Percentiles rank a stretch among this genome's conserved stretches.
Evolutionary conservation across 2,888 invertebrate species (phyloP).

Genomic region (Acrobasis repandana): DNA sequence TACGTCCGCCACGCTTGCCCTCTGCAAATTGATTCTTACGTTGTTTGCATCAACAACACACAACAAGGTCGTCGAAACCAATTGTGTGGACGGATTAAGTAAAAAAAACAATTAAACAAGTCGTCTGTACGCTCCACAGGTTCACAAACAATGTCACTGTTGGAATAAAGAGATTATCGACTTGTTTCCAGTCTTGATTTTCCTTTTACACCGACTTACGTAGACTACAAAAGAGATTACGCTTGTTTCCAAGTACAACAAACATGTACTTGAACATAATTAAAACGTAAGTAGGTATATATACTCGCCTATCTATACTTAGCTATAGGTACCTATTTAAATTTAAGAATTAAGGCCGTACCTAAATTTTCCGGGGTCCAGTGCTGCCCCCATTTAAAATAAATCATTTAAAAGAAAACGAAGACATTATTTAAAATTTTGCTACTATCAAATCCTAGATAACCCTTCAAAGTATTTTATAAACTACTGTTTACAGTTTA

Average conservation of each 20-base stretch:
- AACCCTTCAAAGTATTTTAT: too few relatives aligned
- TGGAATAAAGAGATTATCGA: neutral
- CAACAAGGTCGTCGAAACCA: slow-evolving; percentile 18
- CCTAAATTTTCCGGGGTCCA: too few relatives aligned
- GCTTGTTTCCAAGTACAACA: neutral
- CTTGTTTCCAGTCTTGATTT: neutral
- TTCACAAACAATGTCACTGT: slow-evolving; percentile 1
- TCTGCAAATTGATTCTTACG: slow-evolving; percentile 14
- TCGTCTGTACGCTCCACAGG: slow-evolving; percentile 8
- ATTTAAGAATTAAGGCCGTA: too few relatives aligned
- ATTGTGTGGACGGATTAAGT: slow-evolving; percentile 19
- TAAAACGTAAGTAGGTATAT: neutral
- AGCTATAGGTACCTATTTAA: too few relatives aligned
- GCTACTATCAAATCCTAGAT: too few relatives aligned
- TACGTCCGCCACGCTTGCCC: slow-evolving; percentile 16
- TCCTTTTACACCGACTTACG: neutral
- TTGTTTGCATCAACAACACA: slow-evolving; percentile 3
- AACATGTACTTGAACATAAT: too few relatives aligned
- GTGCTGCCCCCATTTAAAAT: too few relatives aligned
- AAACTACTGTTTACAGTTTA: too few relatives aligned
- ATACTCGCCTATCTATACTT: too few relatives aligned
- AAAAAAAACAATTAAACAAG: slow-evolving; percentile 17
- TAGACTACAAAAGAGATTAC: neutral
- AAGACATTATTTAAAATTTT: too few relatives aligned
- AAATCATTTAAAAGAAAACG: too few relatives aligned